Evolutionary conservation across 2,113 vertebrate species (phyloP).

Genomic region (Ranitomeya imitator): DNA sequence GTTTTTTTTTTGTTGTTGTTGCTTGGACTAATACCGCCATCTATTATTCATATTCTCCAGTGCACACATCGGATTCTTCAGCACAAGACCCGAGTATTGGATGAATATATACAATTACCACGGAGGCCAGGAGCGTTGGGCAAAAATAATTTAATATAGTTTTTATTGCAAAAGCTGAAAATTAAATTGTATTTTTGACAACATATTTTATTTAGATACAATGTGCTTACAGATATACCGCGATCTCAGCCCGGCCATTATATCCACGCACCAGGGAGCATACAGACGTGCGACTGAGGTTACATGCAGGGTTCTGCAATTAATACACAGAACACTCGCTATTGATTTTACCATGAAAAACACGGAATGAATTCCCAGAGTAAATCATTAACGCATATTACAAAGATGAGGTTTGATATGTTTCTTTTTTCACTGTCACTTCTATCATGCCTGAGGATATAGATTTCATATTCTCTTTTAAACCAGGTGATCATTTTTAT

Average conservation of each 20-base stretch:
- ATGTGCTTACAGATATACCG: background rate
- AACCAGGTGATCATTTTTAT: background rate
- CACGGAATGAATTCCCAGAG: background rate
- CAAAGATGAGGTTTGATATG: background rate
- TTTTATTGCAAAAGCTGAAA: background rate
- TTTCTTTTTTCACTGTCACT: background rate
- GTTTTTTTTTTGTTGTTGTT: slow-evolving; percentile 9
- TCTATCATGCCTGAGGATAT: background rate
- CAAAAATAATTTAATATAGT: slow-evolving; percentile 29
- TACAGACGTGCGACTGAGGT: background rate
- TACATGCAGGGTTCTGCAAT: background rate
- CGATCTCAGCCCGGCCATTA: background rate
- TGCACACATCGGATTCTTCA: background rate
- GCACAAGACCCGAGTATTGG: background rate
- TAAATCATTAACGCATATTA: slow-evolving; percentile 8
- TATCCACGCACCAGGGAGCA: background rate
- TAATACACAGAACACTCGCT: background rate
- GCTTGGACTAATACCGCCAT: background rate
- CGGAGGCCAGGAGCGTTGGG: background rate
- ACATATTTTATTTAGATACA: slow-evolving; percentile 26
- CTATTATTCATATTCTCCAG: slow-evolving; percentile 13
- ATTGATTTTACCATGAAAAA: background rate
- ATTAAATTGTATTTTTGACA: slow-evolving; percentile 5
- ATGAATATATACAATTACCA: background rate
- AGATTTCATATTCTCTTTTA: background rate